A percentile compares a stretch with the other conserved stretches of the same genome.
Evolutionary conservation across 2,113 vertebrate genomes (phyloP).

Genomic region (Scartelaos histophorus): DNA sequence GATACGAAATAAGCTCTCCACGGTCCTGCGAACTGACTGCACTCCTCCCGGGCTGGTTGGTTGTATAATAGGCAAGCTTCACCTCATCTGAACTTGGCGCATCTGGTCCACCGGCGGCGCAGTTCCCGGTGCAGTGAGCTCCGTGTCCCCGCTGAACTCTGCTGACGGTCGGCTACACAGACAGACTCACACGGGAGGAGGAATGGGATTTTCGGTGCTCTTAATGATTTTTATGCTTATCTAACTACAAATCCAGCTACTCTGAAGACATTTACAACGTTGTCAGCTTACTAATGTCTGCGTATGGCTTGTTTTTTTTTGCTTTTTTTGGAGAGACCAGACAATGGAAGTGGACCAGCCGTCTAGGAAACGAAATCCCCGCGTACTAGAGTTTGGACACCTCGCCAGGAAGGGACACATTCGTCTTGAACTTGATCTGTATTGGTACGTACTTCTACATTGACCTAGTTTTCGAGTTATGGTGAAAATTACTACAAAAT

Average conservation of each 20-base stretch:
- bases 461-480: not conserved
- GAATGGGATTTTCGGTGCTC: not conserved
- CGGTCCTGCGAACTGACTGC: constrained; percentile 12
- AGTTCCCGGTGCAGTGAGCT: constrained; percentile 52
- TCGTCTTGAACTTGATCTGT: constrained; percentile 62
- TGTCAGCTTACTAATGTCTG: constrained; percentile 11
- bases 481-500: not conserved
- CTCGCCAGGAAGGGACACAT: constrained; percentile 35
- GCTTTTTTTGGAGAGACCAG: constrained; percentile 3
- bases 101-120: constrained; percentile 66
- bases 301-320: constrained; percentile 18
- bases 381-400: constrained; percentile 48
- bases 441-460: constrained; percentile 50
- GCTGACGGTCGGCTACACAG: constrained; percentile 34
- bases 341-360: constrained; percentile 27
- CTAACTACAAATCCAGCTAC: not conserved
- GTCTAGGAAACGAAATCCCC: constrained; percentile 44
- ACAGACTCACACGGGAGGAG: constrained; percentile 14
- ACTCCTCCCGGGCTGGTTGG: constrained; percentile 25
- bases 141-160: constrained; percentile 60
- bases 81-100: constrained; percentile 79
- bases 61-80: constrained; percentile 74
- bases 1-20: constrained; percentile 32
- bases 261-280: not conserved
- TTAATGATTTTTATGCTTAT: not conserved